Base-by-base conservation (phyloP, 1,140 invertebrate species). In the Drosophila kikkawai region DNA sequence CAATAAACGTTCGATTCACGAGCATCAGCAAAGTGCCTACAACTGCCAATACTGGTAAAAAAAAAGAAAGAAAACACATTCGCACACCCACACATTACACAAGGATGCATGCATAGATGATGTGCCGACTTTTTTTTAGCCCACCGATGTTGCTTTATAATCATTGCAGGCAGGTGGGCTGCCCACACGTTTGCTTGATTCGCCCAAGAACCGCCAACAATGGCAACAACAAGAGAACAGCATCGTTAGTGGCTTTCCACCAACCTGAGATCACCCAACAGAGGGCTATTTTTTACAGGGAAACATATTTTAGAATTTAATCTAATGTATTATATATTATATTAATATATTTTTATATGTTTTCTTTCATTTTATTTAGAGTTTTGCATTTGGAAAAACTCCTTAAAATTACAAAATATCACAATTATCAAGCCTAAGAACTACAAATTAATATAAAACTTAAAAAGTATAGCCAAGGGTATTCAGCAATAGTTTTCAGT, bases 1-100 rank as follows among this genome's bases (percentile, higher is more conserved):
- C 79, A 80, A 87, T 91, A 91, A 91, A 78, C 87, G 87, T 86
- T 91, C 87, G 75, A 82, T 91, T 91, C 86, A 91, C 69, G 76
- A 80, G 79, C 82, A 75, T 78, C 79, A 80, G 79, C 69, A 91
- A 90, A 85, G 86, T 88, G 77, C 80, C 84, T 88, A 83, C 80
- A 88, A 78, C 84, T 88, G 84, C 59, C 85, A 88, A 75, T 58
- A 68, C 50, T 68, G 13, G 7, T 13, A 48, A 57, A 61, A 55
- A 55, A 67, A 51, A 47, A 58, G 22, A 29, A 11, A 0, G 13
- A 55, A 39, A 22, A 39, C 53, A 32, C 48, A 32, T 15, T 6
- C 41, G 6, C 47, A 29, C 59, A 48, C 37, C 48, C 41, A 67
- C 56, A 47, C 55, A 59, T 59, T 59, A 69, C 50, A 65, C 41